phyloP scores from a whole-genome alignment of 2,113 vertebrate species.

The Proterorhinus semilunaris region DNA sequence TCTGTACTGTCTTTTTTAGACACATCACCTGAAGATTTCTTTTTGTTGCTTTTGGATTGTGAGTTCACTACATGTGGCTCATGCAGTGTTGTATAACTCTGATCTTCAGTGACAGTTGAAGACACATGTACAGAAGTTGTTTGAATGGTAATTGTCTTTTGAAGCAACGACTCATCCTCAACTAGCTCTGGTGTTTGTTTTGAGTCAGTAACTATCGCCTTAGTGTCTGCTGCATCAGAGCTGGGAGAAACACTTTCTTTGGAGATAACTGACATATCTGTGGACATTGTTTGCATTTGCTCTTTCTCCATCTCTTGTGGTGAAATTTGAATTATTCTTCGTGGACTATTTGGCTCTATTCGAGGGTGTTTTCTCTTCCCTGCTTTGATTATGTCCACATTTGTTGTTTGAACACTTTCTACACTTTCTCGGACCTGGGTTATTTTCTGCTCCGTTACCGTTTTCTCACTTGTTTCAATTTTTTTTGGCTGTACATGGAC shows the following conservation, averaged over 20 bases:
- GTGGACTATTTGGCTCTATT: not conserved
- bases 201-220: not conserved
- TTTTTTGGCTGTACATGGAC: not conserved
- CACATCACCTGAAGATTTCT: not conserved
- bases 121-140: not conserved
- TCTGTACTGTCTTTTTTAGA: not conserved
- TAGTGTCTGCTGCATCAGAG: slow-evolving; percentile 28
- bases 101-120: not conserved
- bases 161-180: not conserved
- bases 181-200: not conserved
- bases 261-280: not conserved
- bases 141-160: not conserved
- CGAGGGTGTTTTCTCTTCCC: not conserved
- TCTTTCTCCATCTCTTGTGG: not conserved
- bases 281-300: not conserved
- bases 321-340: not conserved
- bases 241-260: not conserved
- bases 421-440: not conserved
- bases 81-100: not conserved
- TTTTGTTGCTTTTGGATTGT: not conserved
- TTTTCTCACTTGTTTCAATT: not conserved
- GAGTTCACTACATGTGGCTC: slow-evolving; percentile 14
- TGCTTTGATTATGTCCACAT: not conserved
- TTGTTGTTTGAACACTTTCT: not conserved
- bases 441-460: slow-evolving; percentile 13